Percentiles rank a stretch among this genome's conserved stretches.
These are phyloP conservation scores for Panonychus citri DNA, from an alignment of 1,140 invertebrate genomes.

Conservation along the genomic window DNA sequence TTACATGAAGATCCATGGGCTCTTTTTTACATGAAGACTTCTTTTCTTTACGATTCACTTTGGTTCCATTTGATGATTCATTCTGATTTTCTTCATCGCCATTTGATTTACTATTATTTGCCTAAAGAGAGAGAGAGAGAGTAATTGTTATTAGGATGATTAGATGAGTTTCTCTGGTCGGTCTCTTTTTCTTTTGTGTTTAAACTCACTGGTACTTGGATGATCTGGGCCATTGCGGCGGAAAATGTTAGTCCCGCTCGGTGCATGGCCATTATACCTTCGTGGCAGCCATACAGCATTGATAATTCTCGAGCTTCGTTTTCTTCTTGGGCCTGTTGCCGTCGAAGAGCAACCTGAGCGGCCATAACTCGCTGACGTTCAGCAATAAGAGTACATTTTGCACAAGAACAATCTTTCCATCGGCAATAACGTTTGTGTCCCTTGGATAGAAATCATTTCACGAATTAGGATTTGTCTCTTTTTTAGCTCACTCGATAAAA, in stretches of 20 bases:
- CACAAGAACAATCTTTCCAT: slow-evolving; percentile 85
- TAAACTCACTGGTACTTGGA: background rate
- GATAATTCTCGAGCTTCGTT: slow-evolving; percentile 86
- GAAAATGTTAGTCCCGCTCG: slow-evolving; percentile 18
- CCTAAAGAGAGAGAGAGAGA: no score
- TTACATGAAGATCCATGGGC: background rate
- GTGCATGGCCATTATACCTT: slow-evolving; percentile 20
- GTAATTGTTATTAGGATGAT: no score
- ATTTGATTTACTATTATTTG: no score
- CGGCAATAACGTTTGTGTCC: slow-evolving; percentile 93
- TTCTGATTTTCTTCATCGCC: no score
- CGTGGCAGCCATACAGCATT: slow-evolving; percentile 41
- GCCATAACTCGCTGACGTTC: slow-evolving; percentile 96
- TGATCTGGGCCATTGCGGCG: slow-evolving; percentile 17
- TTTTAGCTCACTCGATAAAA: background rate
- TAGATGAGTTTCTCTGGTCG: no score
- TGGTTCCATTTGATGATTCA: no score
- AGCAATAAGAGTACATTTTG: slow-evolving; percentile 93
- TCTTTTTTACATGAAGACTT: no score
- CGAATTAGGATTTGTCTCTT: no score
- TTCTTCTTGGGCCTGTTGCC: slow-evolving; percentile 54
- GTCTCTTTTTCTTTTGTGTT: no score
- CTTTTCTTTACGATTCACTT: no score
- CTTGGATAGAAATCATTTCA: background rate
- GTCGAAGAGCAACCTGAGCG: slow-evolving; percentile 66